Evolutionary conservation across 2,113 vertebrate genomes (phyloP).

Genomic region (Neomonachus schauinslandi): DNA sequence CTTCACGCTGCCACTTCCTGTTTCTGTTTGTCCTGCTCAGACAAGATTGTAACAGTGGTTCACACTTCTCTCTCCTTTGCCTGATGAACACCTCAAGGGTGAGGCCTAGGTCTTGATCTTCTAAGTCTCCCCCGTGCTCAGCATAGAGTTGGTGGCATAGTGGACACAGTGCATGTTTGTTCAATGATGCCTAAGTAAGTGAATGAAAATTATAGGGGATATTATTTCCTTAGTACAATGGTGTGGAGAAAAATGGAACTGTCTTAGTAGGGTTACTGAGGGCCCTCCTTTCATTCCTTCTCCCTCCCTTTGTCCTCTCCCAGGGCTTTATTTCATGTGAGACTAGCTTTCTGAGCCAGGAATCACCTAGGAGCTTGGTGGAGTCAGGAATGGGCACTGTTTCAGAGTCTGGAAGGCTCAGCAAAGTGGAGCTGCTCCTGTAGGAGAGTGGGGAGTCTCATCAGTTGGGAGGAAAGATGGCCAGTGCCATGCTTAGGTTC

Average conservation of each 20-base stretch:
- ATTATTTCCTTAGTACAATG: background rate
- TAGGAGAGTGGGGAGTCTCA: background rate
- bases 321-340: background rate
- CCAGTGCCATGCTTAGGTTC: background rate
- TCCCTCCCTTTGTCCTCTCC: background rate
- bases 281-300: background rate
- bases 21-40: background rate
- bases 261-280: background rate
- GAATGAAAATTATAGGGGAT: background rate
- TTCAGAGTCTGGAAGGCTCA: background rate
- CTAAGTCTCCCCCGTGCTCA: background rate
- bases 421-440: background rate
- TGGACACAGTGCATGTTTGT: background rate
- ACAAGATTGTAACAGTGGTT: background rate
- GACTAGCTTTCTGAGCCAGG: background rate
- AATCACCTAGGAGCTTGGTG: background rate
- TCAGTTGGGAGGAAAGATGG: background rate
- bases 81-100: background rate
- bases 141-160: background rate
- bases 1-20: background rate
- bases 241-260: background rate
- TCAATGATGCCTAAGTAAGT: background rate
- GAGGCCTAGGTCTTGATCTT: background rate
- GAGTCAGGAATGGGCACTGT: background rate
- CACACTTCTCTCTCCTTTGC: background rate